Evolutionary conservation across 1,140 invertebrate genomes (phyloP).

Genomic region (Drosophila aff.): DNA sequence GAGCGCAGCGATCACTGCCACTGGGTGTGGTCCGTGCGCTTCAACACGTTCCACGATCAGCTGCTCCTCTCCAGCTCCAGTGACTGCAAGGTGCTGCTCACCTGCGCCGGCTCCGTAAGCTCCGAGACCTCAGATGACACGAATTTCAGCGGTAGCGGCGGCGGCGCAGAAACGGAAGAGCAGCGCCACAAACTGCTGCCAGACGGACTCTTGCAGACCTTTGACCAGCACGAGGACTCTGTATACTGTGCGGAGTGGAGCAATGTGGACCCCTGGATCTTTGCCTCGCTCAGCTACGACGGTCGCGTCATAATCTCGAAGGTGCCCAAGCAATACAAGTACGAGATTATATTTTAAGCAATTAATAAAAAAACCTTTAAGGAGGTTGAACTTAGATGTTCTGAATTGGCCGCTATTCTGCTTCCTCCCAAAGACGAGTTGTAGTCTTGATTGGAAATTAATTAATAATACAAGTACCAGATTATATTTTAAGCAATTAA

Average conservation of each 20-base stretch:
- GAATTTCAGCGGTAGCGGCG: slow-evolving; percentile 6
- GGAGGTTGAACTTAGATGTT: no score
- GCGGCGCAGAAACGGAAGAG: slow-evolving; percentile 82
- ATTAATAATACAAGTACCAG: slow-evolving; percentile 93
- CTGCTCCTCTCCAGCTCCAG: slow-evolving; percentile 97
- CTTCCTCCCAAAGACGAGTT: no score
- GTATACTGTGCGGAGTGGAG: slow-evolving; percentile 99
- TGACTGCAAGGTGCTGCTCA: slow-evolving; percentile 95
- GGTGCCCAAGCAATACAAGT: slow-evolving; percentile 96
- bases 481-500: slow-evolving; percentile 88
- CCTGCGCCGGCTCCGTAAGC: slow-evolving; percentile 94
- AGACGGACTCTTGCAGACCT: slow-evolving; percentile 90
- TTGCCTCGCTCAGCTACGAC: slow-evolving; percentile 98
- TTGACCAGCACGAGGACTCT: slow-evolving; percentile 99
- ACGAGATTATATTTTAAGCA: slow-evolving; percentile 90
- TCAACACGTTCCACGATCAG: slow-evolving; percentile 99
- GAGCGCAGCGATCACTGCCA: slow-evolving; percentile 96
- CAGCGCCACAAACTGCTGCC: slow-evolving; percentile 87
- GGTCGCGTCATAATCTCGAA: slow-evolving; percentile 96
- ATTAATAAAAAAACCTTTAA: no score
- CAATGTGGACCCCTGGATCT: slow-evolving; percentile 98
- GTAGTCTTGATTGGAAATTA: no score
- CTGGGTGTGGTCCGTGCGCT: slow-evolving; percentile 97
- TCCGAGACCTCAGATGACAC: slow-evolving; percentile 87
- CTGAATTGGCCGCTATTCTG: no score